Percentiles rank a stretch among this genome's conserved stretches.
Evolutionary conservation across 2,888 invertebrate genomes (phyloP).

Genomic region (Diploptera punctata): DNA sequence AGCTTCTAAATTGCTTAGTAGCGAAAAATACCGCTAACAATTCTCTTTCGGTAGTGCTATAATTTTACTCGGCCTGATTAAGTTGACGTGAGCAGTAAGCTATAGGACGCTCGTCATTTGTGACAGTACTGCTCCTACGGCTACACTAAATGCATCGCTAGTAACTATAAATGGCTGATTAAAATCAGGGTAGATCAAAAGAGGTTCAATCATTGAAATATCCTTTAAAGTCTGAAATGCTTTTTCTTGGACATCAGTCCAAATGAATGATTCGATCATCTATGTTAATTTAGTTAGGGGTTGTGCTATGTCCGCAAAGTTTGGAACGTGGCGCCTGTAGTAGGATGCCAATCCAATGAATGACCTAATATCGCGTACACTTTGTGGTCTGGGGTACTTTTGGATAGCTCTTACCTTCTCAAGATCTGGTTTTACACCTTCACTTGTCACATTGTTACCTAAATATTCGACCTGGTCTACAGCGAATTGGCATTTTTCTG

Average conservation of each 20-base stretch:
- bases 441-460: too few species aligned
- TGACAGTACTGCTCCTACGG: conserved; percentile 38
- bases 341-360: too few species aligned
- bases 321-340: too few species aligned
- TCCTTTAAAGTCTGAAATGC: too few species aligned
- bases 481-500: too few species aligned
- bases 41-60: background rate
- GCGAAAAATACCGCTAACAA: background rate
- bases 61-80: conserved; percentile 32
- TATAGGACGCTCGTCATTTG: conserved; percentile 40
- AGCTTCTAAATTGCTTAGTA: background rate
- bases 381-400: too few species aligned
- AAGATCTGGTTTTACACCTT: too few species aligned
- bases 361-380: too few species aligned
- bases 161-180: conserved; percentile 38
- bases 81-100: conserved; percentile 41
- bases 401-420: too few species aligned
- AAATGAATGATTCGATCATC: background rate
- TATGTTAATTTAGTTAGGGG: background rate
- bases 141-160: conserved; percentile 38
- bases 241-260: background rate
- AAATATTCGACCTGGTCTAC: too few species aligned
- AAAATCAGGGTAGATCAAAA: conserved; percentile 40
- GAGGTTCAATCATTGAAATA: too few species aligned
- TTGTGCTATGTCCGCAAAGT: background rate